phyloP scores from a whole-genome alignment of 1,140 invertebrate species.

The Mizuhopecten yessoensis region DNA sequence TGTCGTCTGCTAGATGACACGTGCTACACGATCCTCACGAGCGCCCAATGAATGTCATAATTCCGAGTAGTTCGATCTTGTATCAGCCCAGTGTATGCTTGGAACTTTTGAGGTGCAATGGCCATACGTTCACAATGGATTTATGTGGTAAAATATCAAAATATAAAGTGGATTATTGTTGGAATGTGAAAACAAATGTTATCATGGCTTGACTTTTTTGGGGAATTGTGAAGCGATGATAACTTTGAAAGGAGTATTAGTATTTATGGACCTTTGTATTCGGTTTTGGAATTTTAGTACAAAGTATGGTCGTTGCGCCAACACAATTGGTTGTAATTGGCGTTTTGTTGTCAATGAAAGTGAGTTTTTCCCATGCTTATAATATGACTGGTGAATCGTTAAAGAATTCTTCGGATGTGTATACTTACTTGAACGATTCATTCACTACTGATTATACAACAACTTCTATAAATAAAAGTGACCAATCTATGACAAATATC shows the following conservation, averaged over 20 bases:
- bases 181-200: not conserved
- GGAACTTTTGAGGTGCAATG: not conserved
- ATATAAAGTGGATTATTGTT: not conserved
- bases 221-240: not conserved
- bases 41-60: not conserved
- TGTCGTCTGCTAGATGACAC: constrained; percentile 21
- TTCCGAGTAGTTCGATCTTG: not conserved
- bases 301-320: constrained; percentile 24
- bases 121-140: not conserved
- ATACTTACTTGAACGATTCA: not conserved
- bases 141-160: not conserved
- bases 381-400: not conserved
- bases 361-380: not conserved
- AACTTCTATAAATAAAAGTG: not conserved
- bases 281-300: not conserved
- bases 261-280: not conserved
- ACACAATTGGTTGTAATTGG: not conserved
- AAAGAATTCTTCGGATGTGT: not conserved
- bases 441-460: not conserved
- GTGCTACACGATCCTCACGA: not conserved
- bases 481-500: not conserved
- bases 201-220: not conserved
- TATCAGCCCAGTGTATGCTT: too few relatives aligned
- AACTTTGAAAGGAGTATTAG: not conserved
- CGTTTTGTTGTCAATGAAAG: not conserved